Base-by-base conservation (phyloP, 2,797 vertebrate species). In the Euthynnus affinis region DNA sequence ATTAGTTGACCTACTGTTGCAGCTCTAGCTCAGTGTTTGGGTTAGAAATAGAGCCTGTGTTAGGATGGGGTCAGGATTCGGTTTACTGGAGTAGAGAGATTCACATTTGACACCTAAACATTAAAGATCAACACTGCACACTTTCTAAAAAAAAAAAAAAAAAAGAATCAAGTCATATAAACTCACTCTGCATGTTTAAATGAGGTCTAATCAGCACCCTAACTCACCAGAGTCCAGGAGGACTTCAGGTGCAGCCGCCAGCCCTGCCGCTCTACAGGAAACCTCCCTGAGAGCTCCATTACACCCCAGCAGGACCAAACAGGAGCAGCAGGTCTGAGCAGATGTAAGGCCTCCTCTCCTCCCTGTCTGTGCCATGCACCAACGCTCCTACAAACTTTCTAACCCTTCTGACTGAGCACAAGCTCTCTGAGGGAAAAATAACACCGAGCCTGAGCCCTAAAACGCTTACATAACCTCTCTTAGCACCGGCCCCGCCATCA, bases 211-310 rank as follows among this genome's bases (percentile, higher is more conserved):
- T 4, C 48, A 71, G 62, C 20, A 46, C 18, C 51, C 14, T 5
- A 69, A 91, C 91, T 94, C 88, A 92, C 91, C 90, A 92, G 85
- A 79, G 89, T 93, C 93, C 93, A 93, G 17, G 76, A 59, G 72
- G 86, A 82, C 78, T 83, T 92, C 46, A 75, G 81, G 74, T 85
- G 78, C 60, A 53, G 44, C 49, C 9, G 34, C 27, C 53, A 80
- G 56, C 71, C 80, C 64, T 12, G 73, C 62, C 71, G 81, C 63
- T 79, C 76, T 73, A 34, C 49, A 44, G 51, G 32, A 22, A 44
- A 59, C 59, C 61, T 72, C 53, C 59, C 81, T 61, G 84, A 77
- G 9, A 59, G 59, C 74, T 88, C 71, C 89, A 91, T 89, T 61
- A 68, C 76, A 27, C 64, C 62, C 22, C 42, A 34, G 55, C 71